A percentile compares a stretch with the other conserved stretches of the same genome.
phyloP scores from a whole-genome alignment of 1,140 invertebrate genomes.

The Halyomorpha halys region DNA sequence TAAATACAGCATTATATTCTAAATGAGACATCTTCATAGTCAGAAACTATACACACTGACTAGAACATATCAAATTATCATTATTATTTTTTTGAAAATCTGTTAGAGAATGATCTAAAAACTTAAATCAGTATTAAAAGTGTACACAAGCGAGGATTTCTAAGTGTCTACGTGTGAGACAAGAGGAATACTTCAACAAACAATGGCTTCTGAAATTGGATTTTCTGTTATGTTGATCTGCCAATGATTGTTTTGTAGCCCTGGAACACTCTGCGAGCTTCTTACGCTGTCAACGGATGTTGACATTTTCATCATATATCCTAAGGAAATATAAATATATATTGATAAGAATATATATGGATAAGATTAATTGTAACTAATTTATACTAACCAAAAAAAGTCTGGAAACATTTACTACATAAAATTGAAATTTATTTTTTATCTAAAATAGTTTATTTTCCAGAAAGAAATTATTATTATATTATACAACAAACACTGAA shows the following conservation, averaged over 20 bases:
- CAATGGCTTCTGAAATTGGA: conserved; percentile 61
- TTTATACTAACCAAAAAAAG: not conserved
- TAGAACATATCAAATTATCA: conserved; percentile 9
- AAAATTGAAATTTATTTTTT: too few relatives aligned
- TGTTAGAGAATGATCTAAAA: not conserved
- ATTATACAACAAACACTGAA: too few relatives aligned
- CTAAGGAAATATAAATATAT: conserved; percentile 24
- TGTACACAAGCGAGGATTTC: conserved; percentile 15
- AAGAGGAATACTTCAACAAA: conserved; percentile 29
- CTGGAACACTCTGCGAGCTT: conserved; percentile 24
- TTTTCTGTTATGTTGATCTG: conserved; percentile 64
- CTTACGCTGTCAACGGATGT: conserved; percentile 29
- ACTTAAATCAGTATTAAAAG: conserved; percentile 12
- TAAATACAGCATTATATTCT: not conserved
- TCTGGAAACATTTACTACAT: too few relatives aligned
- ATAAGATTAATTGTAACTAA: too few relatives aligned
- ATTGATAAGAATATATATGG: not conserved
- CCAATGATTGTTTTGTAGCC: conserved; percentile 26
- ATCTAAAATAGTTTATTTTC: too few relatives aligned
- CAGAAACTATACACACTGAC: conserved; percentile 5
- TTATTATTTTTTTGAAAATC: not conserved
- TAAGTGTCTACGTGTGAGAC: conserved; percentile 11
- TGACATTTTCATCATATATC: conserved; percentile 29
- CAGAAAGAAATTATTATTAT: too few relatives aligned
- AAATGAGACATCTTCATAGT: not conserved